Conservation (phyloP, 2,888 invertebrate species). For the Tetrapedia diversipes region DNA sequence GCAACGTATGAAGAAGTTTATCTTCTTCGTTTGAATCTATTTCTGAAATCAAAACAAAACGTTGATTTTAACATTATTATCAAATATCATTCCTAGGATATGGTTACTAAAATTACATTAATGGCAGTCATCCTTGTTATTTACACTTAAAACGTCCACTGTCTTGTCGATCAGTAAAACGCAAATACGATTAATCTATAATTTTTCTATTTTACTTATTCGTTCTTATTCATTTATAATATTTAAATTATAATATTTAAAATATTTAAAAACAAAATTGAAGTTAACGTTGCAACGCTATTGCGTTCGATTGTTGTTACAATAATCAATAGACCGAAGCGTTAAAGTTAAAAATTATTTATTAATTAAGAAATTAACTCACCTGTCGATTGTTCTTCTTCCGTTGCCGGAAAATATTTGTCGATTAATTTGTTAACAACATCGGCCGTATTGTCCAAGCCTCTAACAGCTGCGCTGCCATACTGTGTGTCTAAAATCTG, state of each 20-base stretch:
- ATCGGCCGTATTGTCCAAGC: slow-evolving; percentile 88
- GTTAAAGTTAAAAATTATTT: background rate
- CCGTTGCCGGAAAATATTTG: slow-evolving; percentile 87
- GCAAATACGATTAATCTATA: background rate
- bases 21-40: slow-evolving; percentile 85
- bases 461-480: slow-evolving; percentile 87
- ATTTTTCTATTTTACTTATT: background rate
- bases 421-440: slow-evolving; percentile 89
- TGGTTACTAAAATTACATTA: background rate
- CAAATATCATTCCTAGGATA: background rate
- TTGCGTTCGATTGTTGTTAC: background rate
- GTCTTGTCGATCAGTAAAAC: background rate
- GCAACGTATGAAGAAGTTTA: slow-evolving; percentile 88
- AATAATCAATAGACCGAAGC: background rate
- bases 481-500: slow-evolving; percentile 88
- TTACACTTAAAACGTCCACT: too few relatives aligned
- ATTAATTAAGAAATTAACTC: slow-evolving; percentile 15
- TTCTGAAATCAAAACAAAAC: slow-evolving; percentile 65
- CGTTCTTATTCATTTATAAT: background rate
- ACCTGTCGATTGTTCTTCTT: slow-evolving; percentile 66
- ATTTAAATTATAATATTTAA: too few relatives aligned
- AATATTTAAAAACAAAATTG: too few relatives aligned
- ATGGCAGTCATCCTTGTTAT: too few relatives aligned
- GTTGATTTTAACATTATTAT: background rate
- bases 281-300: too few relatives aligned